Conservation (phyloP, 2,797 vertebrate species). For the Percopsis omiscomaycus region DNA sequence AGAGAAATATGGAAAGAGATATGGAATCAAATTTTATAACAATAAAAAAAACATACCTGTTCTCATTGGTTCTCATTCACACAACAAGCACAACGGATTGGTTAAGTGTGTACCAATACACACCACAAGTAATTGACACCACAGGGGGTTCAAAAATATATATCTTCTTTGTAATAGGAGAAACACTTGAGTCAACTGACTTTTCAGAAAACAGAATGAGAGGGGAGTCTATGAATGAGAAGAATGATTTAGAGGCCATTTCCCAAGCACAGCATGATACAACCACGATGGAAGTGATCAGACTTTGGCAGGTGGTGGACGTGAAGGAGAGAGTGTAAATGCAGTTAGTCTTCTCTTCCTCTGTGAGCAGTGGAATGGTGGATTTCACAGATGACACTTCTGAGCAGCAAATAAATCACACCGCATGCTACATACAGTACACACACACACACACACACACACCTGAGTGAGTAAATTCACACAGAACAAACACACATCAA, state of each 20-base stretch:
- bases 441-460: neutral
- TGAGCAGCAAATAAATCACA: neutral
- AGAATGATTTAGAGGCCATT: neutral
- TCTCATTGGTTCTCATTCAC: too few species aligned
- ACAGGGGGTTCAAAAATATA: too few species aligned
- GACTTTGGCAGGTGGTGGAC: conserved; percentile 7
- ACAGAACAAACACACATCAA: too few species aligned
- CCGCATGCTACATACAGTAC: neutral
- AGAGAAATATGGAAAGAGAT: too few species aligned
- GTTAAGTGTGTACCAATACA: too few species aligned
- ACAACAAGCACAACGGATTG: too few species aligned
- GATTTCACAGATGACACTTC: neutral
- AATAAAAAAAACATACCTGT: too few species aligned
- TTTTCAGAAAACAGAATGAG: neutral
- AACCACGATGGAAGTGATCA: neutral
- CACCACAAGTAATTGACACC: too few species aligned
- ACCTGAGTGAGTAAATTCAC: conserved; percentile 2
- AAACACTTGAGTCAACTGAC: neutral
- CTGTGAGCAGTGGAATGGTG: conserved; percentile 37
- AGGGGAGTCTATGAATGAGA: neutral
- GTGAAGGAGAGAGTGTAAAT: neutral
- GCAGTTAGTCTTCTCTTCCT: conserved; percentile 38
- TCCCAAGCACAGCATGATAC: conserved; percentile 1
- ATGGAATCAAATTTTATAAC: too few species aligned
- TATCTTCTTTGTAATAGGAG: neutral